Conservation (phyloP, 23 tunicate genomes). For the Botrylloides violaceus region DNA sequence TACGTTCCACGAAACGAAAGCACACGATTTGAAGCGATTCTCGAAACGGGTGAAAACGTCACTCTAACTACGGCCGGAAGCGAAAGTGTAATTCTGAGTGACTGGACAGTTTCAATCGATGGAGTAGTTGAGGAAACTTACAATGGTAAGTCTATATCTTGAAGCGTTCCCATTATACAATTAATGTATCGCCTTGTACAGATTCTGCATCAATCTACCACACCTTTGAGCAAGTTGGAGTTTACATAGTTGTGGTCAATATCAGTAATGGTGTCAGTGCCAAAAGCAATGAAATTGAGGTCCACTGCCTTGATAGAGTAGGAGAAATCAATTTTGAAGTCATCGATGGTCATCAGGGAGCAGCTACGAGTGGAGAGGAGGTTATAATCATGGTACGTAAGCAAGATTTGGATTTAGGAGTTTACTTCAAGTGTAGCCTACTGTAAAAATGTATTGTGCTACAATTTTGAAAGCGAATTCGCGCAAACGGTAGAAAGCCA, state of each 20-base stretch:
- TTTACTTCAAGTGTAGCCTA: too few species aligned
- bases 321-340: conserved; percentile 14
- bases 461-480: too few species aligned
- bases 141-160: conserved; percentile 19
- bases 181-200: background rate
- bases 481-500: too few species aligned
- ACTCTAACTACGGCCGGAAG: conserved; percentile 14
- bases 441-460: too few species aligned
- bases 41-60: conserved; percentile 16
- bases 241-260: conserved; percentile 29
- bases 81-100: background rate
- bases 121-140: conserved; percentile 14
- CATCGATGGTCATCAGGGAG: conserved; percentile 18
- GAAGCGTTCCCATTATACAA: conserved; percentile 14
- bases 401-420: too few species aligned
- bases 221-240: conserved; percentile 12
- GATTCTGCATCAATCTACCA: conserved; percentile 25
- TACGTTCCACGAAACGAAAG: conserved; percentile 12
- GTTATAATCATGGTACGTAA: conserved; percentile 12
- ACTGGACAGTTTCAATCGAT: conserved; percentile 11
- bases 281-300: background rate
- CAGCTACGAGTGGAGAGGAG: conserved; percentile 30
- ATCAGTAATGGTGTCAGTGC: conserved; percentile 28
- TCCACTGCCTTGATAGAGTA: conserved; percentile 20
- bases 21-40: conserved; percentile 13